Evolutionary conservation across 2,888 invertebrate species (phyloP).

Genomic region (Drosophila rubida): DNA sequence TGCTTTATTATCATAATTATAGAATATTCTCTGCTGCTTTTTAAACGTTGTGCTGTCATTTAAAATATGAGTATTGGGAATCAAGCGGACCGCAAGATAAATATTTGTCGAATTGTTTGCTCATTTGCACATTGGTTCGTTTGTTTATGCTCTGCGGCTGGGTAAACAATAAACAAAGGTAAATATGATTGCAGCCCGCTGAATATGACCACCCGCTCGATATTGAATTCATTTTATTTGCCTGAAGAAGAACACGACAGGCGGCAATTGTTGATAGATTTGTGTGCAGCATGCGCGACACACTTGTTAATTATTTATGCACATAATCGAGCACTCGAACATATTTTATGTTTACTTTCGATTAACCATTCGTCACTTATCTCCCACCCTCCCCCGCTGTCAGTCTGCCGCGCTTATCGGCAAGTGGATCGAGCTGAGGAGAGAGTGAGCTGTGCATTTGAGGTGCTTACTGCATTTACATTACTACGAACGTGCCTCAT

Average conservation of each 20-base stretch:
- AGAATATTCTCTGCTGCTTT: background rate
- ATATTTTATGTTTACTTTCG: conserved; percentile 13
- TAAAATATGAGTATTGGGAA: conserved; percentile 2
- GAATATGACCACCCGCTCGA: background rate
- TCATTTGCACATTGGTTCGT: conserved; percentile 13
- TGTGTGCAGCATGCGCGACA: background rate
- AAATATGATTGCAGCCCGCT: conserved; percentile 1
- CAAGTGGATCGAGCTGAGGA: background rate
- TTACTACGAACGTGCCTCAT: conserved; percentile 54
- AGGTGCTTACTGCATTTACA: conserved; percentile 39
- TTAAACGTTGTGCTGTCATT: conserved; percentile 14
- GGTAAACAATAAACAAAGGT: conserved; percentile 4
- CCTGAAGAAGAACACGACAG: background rate
- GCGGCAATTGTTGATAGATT: conserved; percentile 13
- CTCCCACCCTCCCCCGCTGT: conserved; percentile 9
- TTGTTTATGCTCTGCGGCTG: background rate
- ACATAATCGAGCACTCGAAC: conserved; percentile 6
- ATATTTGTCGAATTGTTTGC: conserved; percentile 29
- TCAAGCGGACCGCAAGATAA: conserved; percentile 14
- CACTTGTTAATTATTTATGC: conserved; percentile 45
- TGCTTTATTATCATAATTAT: background rate
- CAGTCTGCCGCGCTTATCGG: background rate
- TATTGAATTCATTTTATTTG: background rate
- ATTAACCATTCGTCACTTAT: conserved; percentile 18
- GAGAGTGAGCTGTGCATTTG: conserved; percentile 18